phyloP scores from a whole-genome alignment of 2,888 invertebrate species.

The Pheosia tremula region DNA sequence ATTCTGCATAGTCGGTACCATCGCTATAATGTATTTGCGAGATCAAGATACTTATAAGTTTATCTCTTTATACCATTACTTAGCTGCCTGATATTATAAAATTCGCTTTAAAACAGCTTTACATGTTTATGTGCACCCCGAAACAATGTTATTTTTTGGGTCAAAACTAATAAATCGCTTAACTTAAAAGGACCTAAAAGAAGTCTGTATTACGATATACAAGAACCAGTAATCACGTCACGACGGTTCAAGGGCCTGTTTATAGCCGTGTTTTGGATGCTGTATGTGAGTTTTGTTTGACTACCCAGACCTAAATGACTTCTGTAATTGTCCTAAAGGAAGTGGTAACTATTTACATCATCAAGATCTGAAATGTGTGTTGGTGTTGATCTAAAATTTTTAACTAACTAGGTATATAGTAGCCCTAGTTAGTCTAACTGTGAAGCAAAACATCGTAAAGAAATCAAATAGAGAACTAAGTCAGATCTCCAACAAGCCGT shows the following conservation, averaged over 20 bases:
- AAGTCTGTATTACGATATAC: background rate
- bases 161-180: background rate
- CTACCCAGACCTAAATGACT: background rate
- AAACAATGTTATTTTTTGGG: background rate
- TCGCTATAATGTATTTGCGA: too few species aligned
- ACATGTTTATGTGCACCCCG: background rate
- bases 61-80: background rate
- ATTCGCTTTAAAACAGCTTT: background rate
- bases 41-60: too few species aligned
- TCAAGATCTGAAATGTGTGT: too few species aligned
- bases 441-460: too few species aligned
- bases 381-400: too few species aligned
- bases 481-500: too few species aligned
- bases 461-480: too few species aligned
- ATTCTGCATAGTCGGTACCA: too few species aligned
- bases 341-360: too few species aligned
- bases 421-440: too few species aligned
- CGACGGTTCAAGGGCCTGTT: conserved; percentile 8
- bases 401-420: too few species aligned
- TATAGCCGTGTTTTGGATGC: conserved; percentile 4
- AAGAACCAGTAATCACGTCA: background rate
- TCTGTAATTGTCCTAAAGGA: too few species aligned
- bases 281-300: background rate
- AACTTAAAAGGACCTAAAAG: background rate
- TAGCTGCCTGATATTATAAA: background rate